These are phyloP conservation scores for Koerneria pararmatus DNA, from an alignment of 2,888 invertebrate genomes.

Conservation along the genomic window DNA sequence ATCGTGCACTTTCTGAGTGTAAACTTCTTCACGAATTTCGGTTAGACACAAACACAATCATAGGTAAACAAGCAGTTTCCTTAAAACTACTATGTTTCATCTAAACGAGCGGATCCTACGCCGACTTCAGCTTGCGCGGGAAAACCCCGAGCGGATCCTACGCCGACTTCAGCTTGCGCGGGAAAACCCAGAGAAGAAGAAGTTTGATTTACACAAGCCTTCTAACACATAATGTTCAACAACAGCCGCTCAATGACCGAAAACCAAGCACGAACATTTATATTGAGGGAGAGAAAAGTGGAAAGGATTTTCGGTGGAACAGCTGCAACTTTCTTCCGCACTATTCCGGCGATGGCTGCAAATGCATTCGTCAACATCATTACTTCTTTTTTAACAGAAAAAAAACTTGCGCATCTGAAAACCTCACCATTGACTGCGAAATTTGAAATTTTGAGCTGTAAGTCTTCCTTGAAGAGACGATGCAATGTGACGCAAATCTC, in stretches of 20 bases:
- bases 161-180: no score
- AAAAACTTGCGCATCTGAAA: constrained; percentile 22
- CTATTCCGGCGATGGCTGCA: constrained; percentile 30
- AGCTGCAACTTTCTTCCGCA: constrained; percentile 33
- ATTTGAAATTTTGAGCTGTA: constrained; percentile 77
- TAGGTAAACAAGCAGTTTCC: no score
- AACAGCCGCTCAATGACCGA: no score
- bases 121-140: no score
- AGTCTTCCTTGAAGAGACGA: constrained; percentile 76
- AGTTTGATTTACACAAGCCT: no score
- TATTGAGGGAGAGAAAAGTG: constrained; percentile 75
- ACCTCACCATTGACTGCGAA: constrained; percentile 65
- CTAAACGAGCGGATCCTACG: no score
- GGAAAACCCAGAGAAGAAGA: no score
- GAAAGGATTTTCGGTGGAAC: constrained; percentile 66
- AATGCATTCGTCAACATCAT: constrained; percentile 19
- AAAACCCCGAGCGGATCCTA: no score
- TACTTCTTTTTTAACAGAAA: constrained; percentile 34
- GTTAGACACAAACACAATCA: no score
- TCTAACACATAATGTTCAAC: no score
- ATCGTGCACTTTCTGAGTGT: constrained; percentile 68
- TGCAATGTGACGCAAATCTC: constrained; percentile 68
- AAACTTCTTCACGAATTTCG: no score
- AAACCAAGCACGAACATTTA: constrained; percentile 62
- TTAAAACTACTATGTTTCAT: no score